Evolutionary conservation across 2,113 vertebrate species (phyloP).

Genomic region (Sakesphorus luctuosus): DNA sequence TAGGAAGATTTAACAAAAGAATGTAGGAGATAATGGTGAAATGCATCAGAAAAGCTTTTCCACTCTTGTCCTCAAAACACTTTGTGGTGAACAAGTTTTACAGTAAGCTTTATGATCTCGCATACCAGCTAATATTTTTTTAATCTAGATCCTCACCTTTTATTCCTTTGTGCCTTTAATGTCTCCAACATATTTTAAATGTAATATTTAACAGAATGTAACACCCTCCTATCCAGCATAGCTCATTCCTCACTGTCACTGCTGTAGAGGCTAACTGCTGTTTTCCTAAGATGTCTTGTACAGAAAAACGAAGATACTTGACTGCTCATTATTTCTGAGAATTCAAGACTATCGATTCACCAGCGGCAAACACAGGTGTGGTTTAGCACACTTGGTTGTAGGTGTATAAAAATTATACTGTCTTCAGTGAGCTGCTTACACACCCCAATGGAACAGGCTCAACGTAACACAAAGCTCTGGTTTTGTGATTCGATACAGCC

Average conservation of each 20-base stretch:
- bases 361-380: fast-evolving
- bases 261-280: background rate
- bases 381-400: background rate
- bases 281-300: background rate
- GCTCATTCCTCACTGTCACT: background rate
- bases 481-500: background rate
- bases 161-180: background rate
- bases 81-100: background rate
- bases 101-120: background rate
- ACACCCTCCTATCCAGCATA: background rate
- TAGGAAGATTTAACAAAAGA: background rate
- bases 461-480: background rate
- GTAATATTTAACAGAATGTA: background rate
- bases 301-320: background rate
- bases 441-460: background rate
- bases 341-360: background rate
- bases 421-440: background rate
- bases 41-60: background rate
- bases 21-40: background rate
- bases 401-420: background rate
- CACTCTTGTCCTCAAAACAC: background rate
- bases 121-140: background rate
- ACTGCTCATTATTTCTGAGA: background rate
- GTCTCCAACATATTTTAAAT: background rate
- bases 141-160: background rate